These are phyloP conservation scores for Drosophila pachea DNA, from an alignment of 1,140 invertebrate genomes.

Conservation along the genomic window DNA sequence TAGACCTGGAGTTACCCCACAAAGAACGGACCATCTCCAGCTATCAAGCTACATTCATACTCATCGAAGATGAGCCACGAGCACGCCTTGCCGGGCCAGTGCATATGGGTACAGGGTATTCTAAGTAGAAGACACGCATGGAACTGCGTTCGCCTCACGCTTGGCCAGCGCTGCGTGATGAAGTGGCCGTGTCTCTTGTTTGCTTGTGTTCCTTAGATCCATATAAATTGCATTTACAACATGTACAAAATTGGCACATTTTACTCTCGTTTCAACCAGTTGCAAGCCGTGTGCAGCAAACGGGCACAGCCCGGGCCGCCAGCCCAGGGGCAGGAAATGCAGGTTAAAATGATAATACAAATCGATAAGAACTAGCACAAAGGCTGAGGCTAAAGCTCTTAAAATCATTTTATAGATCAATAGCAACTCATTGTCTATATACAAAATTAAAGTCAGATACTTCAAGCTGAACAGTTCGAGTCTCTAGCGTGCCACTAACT, in stretches of 20 bases:
- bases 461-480: neutral
- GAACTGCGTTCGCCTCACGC: slow-evolving; percentile 52
- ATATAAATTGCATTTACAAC: slow-evolving; percentile 53
- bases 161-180: slow-evolving; percentile 74
- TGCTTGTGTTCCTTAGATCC: slow-evolving; percentile 33
- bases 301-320: slow-evolving; percentile 59
- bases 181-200: slow-evolving; percentile 68
- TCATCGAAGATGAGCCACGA: no score
- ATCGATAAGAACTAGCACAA: slow-evolving; percentile 39
- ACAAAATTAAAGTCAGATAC: neutral
- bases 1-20: neutral
- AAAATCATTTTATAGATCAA: no score
- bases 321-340: slow-evolving; percentile 52
- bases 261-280: slow-evolving; percentile 71
- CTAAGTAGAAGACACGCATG: slow-evolving; percentile 35
- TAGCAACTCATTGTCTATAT: no score
- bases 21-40: no score
- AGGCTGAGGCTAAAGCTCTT: no score
- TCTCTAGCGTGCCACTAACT: slow-evolving; percentile 12
- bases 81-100: no score
- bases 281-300: slow-evolving; percentile 45
- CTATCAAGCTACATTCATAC: neutral
- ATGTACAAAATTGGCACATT: slow-evolving; percentile 68
- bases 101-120: neutral
- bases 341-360: slow-evolving; percentile 51